phyloP scores from a whole-genome alignment of 2,888 invertebrate genomes.

The Drosophila dives region DNA sequence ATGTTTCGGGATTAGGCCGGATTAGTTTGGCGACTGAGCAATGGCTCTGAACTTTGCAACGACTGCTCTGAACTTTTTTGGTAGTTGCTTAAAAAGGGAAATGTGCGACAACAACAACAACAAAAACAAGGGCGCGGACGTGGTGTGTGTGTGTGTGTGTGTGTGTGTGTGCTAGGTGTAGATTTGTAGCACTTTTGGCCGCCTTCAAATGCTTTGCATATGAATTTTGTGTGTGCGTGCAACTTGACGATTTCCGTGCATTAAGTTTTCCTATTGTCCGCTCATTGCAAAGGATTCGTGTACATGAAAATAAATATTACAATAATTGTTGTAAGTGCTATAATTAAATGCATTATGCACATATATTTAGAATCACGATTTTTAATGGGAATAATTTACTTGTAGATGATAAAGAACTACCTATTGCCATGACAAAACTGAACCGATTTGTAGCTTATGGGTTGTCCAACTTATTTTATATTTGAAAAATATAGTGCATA shows the following conservation, averaged over 20 bases:
- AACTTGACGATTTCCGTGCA: slow-evolving; percentile 78
- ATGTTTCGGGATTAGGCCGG: slow-evolving; percentile 83
- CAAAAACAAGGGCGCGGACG: slow-evolving; percentile 62
- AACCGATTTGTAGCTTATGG: not conserved
- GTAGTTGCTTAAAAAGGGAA: slow-evolving; percentile 75
- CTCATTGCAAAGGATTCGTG: slow-evolving; percentile 75
- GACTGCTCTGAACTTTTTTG: slow-evolving; percentile 76
- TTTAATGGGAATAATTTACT: not conserved
- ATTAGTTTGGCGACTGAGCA: slow-evolving; percentile 81
- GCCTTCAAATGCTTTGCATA: slow-evolving; percentile 66
- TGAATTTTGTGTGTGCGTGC: slow-evolving; percentile 78
- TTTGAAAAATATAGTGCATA: not conserved
- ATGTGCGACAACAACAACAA: slow-evolving; percentile 66
- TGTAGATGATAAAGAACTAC: not conserved
- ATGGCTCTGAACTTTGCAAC: slow-evolving; percentile 73
- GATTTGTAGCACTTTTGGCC: slow-evolving; percentile 61
- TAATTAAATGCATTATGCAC: not conserved
- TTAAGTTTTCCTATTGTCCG: slow-evolving; percentile 66
- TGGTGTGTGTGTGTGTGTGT: slow-evolving; percentile 26
- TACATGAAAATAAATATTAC: slow-evolving; percentile 3
- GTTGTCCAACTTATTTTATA: not conserved
- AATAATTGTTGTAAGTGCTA: slow-evolving; percentile 16
- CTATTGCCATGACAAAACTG: not conserved
- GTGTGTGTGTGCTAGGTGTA: slow-evolving; percentile 39
- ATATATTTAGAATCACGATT: not conserved